phyloP scores from a whole-genome alignment of 2,113 vertebrate species.

The Coreoperca whiteheadi region DNA sequence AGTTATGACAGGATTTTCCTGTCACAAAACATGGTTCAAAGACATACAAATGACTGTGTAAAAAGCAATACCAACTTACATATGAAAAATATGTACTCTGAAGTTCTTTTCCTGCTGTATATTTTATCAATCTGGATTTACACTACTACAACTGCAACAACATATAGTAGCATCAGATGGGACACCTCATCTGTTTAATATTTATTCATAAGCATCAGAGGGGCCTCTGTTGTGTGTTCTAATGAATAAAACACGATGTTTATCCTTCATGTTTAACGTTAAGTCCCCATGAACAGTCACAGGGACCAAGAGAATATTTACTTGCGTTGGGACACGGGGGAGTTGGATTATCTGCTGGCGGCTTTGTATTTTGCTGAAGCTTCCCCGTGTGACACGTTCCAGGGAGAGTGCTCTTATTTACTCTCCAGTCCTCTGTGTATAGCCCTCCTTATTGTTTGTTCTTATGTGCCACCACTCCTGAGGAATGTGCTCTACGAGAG shows the following conservation, averaged over 20 bases:
- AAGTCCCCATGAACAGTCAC: conserved; percentile 82
- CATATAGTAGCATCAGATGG: conserved; percentile 65
- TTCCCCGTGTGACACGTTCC: conserved; percentile 79
- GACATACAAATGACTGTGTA: conserved; percentile 2
- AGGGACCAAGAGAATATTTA: conserved; percentile 84
- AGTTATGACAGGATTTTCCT: neutral
- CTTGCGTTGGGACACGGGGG: conserved; percentile 76
- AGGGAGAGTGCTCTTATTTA: conserved; percentile 80
- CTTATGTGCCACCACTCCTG: conserved; percentile 76
- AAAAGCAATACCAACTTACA: neutral
- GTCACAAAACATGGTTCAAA: conserved; percentile 2
- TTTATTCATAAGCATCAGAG: conserved; percentile 80
- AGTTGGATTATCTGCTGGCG: conserved; percentile 81
- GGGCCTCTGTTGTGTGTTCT: conserved; percentile 79
- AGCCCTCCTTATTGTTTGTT: conserved; percentile 80
- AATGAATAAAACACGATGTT: conserved; percentile 87
- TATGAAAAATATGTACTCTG: neutral
- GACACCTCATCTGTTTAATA: conserved; percentile 77
- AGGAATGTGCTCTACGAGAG: conserved; percentile 60
- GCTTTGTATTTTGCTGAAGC: conserved; percentile 83
- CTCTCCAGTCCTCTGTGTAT: conserved; percentile 79
- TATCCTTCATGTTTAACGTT: conserved; percentile 81
- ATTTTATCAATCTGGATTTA: conserved; percentile 23
- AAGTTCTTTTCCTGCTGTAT: neutral
- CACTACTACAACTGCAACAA: conserved; percentile 39